These are phyloP conservation scores for Mesorhabditis belari DNA, from an alignment of 2,888 invertebrate species.

Conservation along the genomic window DNA sequence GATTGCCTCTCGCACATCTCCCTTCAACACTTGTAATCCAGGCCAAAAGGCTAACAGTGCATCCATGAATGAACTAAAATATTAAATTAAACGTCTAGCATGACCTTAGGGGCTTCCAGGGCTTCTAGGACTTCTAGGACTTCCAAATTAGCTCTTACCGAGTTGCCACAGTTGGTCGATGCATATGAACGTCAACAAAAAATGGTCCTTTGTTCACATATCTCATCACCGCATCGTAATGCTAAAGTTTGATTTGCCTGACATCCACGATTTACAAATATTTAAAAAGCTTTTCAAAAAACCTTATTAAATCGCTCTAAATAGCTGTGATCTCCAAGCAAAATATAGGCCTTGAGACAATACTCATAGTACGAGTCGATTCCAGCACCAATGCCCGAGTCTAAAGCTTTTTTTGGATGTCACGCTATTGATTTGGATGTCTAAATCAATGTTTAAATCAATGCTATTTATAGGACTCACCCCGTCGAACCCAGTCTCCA, in stretches of 20 bases:
- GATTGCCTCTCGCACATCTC: constrained; percentile 92
- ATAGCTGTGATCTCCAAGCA: constrained; percentile 83
- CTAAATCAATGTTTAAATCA: background rate
- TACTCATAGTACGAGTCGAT: constrained; percentile 99
- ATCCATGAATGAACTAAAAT: constrained; percentile 78
- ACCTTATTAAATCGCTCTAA: constrained; percentile 77
- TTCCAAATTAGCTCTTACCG: too few relatives aligned
- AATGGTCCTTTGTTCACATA: constrained; percentile 91
- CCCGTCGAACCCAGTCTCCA: constrained; percentile 89
- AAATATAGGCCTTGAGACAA: constrained; percentile 89
- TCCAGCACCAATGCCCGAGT: constrained; percentile 96
- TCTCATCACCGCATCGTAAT: constrained; percentile 56
- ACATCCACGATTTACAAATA: background rate
- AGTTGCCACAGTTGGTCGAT: constrained; percentile 84
- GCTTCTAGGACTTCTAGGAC: too few relatives aligned
- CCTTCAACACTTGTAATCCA: constrained; percentile 70
- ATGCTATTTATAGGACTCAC: constrained; percentile 38
- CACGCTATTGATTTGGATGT: too few relatives aligned
- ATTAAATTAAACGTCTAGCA: background rate
- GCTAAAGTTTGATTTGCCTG: constrained; percentile 21
- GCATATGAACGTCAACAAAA: constrained; percentile 88
- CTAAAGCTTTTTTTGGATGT: too few relatives aligned
- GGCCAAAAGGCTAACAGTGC: constrained; percentile 96
- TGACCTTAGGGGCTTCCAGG: too few relatives aligned
- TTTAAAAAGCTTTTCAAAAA: background rate